Evolutionary conservation across 2,113 vertebrate genomes (phyloP), one percentile per base, ranked within the genome.

Genomic region (Acrocephalus arundinaceus): DNA sequence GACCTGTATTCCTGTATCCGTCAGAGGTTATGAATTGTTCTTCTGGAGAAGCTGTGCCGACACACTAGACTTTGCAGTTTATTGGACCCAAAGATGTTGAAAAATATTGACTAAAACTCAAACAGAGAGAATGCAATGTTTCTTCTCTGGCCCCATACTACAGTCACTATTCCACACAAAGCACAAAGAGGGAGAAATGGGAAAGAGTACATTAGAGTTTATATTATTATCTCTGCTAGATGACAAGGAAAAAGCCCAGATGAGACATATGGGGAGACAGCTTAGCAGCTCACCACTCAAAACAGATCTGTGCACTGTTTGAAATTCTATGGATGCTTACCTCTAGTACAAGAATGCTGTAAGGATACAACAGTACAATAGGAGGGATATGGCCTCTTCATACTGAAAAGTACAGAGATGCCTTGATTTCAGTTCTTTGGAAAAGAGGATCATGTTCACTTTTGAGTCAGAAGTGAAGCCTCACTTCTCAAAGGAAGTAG

Each of bases 391-490:
- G 33, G 37, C 31, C 43, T 74, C 33, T 67, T 85, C 48, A 35
- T n/a, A 33, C 16, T 16, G 59, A 48, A 48, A 83, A 55, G 5
- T 55, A 19, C 14, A 61, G 31, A 85, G 45, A 49, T 67, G 33
- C 55, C 80, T 91, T 48, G 21, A 89, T 93, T 94, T 87, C 81
- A 65, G 46, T 87, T 95, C 87, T 83, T n/a, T 88, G 75, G 63
- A 75, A 87, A 96, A 91, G 63, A 93, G 58, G 78, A 91, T 93
- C 55, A 8, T 20, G 18, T 43, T 90, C 46, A 37, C 52, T 85
- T 83, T 16, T 88, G 85, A 83, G 83, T 85, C 55, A 77, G 62
- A 86, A 80, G 10, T 71, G 63, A 90, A 85, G 59, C 72, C 20
- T 49, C 30, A 28, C 63, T 73, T 93, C 67, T 83, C 55, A 33